Evolutionary conservation across 2,888 invertebrate genomes (phyloP).

Genomic region (Timandra comae): DNA sequence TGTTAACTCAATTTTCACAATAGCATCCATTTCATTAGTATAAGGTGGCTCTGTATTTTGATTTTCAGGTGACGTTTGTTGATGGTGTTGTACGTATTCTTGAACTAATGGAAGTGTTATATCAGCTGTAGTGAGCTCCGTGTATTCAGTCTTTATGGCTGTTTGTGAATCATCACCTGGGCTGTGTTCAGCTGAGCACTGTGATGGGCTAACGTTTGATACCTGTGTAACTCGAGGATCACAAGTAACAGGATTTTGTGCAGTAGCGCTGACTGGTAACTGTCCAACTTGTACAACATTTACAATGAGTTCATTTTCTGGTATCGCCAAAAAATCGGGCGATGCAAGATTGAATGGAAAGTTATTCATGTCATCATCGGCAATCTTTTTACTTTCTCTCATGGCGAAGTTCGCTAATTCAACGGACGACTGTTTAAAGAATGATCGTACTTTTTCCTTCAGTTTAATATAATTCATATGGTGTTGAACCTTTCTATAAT

Average conservation of each 20-base stretch:
- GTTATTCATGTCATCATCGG: constrained; percentile 12
- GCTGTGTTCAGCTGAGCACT: constrained; percentile 58
- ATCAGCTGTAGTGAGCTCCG: constrained; percentile 66
- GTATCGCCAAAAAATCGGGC: constrained; percentile 77
- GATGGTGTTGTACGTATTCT: constrained; percentile 47
- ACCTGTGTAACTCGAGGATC: constrained; percentile 69
- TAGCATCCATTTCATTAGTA: constrained; percentile 45
- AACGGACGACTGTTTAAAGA: constrained; percentile 46
- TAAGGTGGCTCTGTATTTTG: constrained; percentile 35
- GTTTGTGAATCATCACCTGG: constrained; percentile 51
- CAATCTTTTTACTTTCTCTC: constrained; percentile 28
- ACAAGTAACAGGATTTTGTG: constrained; percentile 65
- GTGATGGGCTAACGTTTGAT: constrained; percentile 61
- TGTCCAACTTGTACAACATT: constrained; percentile 79
- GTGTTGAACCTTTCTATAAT: constrained; percentile 32
- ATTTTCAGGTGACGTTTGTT: constrained; percentile 30
- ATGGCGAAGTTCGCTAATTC: constrained; percentile 39
- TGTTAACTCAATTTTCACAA: constrained; percentile 44
- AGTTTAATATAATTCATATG: constrained; percentile 42
- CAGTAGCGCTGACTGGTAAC: constrained; percentile 60
- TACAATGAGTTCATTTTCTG: constrained; percentile 54
- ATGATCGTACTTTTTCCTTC: constrained; percentile 50
- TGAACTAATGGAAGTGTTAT: constrained; percentile 52
- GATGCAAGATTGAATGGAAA: constrained; percentile 34
- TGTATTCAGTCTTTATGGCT: constrained; percentile 61